Base-by-base conservation (phyloP, 2,113 vertebrate genomes). In the Nematolebias whitei region DNA sequence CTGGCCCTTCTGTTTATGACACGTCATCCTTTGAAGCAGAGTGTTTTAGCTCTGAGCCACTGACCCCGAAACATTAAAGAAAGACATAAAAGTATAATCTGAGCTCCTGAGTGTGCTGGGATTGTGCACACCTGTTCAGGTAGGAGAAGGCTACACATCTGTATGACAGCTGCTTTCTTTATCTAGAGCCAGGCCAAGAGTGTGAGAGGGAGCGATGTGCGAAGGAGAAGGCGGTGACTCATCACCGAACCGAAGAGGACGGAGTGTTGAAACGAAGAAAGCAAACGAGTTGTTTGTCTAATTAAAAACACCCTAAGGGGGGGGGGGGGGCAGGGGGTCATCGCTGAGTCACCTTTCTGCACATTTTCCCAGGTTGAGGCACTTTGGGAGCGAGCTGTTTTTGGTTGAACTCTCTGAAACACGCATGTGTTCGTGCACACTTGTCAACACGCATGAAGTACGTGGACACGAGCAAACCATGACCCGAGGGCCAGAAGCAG, bases 161-260 rank as follows among this genome's bases (percentile, higher is more conserved):
- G 86, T n/a, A 50, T 43, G 44, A 71, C 85, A 88, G 81, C 83
- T 90, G 88, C 69, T 82, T 61, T 16, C 29, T 40, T 51, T 14
- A 1, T 32, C 49, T 15, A 60, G 78, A 82, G 79, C 63, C 39
- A 72, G 82, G 74, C 65, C 69, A 75, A 50, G 29, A 76, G 53
- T 68, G 68, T 75, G 55, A 41, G 65, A 74, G 86, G 73, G 75
- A 80, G 66, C 12, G n/a, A 77, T 68, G 83, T 87, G 88, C 80
- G 84, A 87, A 88, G 85, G 76, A 88, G 86, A 91, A 82, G 81
- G 82, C 74, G 41, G 50, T 91, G 90, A 91, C 75, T 91, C 91
- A 92, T 78, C 71, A 38, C 38, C 60, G 52, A 79, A 76, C 62
- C 79, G 79, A 35, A 59, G 66, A 53, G 41, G 26, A 63, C 75